phyloP scores from a whole-genome alignment of 2,113 vertebrate species.

The Sialia sialis region DNA sequence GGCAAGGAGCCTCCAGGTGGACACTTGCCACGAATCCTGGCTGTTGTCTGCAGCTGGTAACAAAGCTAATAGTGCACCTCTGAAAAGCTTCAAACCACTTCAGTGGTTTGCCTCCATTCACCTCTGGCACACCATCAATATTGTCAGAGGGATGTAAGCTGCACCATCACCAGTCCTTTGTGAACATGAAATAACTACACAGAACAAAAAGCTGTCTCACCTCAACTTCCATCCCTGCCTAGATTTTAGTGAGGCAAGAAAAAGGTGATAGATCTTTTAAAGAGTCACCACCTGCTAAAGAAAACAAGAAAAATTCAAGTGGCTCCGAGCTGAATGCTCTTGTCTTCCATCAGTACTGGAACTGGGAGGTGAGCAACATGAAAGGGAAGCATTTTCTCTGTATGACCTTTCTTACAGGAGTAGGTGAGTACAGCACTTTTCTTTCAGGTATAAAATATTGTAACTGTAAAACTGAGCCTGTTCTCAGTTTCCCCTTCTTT shows the following conservation, averaged over 20 bases:
- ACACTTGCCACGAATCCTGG: not conserved
- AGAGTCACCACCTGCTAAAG: not conserved
- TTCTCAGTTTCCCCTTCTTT: not conserved
- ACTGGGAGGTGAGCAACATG: not conserved
- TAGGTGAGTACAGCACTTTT: not conserved
- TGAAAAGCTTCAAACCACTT: not conserved
- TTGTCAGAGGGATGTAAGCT: not conserved
- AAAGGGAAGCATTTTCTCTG: not conserved
- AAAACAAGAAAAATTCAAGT: not conserved
- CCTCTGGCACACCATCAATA: not conserved
- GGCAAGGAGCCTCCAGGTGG: not conserved
- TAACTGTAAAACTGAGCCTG: not conserved
- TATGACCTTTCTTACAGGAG: not conserved
- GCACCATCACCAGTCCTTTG: not conserved
- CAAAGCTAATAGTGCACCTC: not conserved
- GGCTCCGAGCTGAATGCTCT: not conserved
- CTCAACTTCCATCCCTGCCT: not conserved
- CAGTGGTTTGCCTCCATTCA: not conserved
- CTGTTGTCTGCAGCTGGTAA: not conserved
- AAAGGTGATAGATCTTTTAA: not conserved
- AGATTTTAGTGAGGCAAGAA: not conserved
- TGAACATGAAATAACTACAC: not conserved
- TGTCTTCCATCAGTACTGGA: not conserved
- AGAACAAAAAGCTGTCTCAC: not conserved
- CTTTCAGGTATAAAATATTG: not conserved